These are phyloP conservation scores for Lepus americanus DNA, from an alignment of 2,113 vertebrate species.

Conservation along the genomic window DNA sequence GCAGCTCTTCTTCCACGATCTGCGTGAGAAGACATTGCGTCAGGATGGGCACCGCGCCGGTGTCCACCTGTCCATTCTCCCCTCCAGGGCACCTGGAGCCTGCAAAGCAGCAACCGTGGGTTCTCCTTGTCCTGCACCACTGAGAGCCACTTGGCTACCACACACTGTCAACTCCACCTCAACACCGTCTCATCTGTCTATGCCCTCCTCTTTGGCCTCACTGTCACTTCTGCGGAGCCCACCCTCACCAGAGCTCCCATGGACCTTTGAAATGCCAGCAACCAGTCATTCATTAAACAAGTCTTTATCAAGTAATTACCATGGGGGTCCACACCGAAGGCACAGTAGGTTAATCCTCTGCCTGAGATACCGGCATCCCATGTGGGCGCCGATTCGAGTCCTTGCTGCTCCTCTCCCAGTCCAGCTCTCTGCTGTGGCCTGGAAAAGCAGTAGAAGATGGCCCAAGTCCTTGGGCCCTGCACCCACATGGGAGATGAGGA, in stretches of 20 bases:
- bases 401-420: no score
- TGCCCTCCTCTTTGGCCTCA: background rate
- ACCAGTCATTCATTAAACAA: background rate
- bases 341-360: no score
- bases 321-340: background rate
- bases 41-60: background rate
- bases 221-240: background rate
- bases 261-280: background rate
- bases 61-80: background rate
- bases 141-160: background rate
- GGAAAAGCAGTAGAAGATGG: no score
- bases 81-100: background rate
- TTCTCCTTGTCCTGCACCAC: background rate
- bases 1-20: conserved; percentile 78
- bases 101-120: background rate
- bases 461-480: no score
- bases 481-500: no score
- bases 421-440: no score
- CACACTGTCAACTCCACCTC: background rate
- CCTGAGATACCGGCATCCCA: no score
- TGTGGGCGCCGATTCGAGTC: no score
- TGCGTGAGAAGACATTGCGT: conserved; percentile 58
- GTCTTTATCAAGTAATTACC: background rate
- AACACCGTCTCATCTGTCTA: background rate
- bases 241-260: background rate